These are phyloP conservation scores for Clarias pachynema DNA, from an alignment of 2,797 vertebrate species.

Conservation along the genomic window DNA sequence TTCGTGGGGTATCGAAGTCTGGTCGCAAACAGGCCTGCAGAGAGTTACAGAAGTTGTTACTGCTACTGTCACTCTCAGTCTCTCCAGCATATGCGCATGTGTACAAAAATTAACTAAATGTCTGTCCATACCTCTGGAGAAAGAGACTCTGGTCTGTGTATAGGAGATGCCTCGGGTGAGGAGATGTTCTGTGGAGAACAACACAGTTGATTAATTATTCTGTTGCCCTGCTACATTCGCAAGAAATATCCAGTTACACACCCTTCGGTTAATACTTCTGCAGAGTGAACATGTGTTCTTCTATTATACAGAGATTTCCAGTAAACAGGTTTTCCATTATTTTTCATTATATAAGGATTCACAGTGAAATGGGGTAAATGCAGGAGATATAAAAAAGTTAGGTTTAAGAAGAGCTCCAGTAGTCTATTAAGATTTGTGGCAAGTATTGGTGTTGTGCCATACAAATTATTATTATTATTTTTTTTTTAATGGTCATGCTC, in stretches of 20 bases:
- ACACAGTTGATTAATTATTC: background rate
- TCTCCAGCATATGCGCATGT: background rate
- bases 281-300: background rate
- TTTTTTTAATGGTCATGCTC: background rate
- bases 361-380: background rate
- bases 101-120: background rate
- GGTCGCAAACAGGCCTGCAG: slow-evolving; percentile 84
- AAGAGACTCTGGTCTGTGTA: slow-evolving; percentile 88
- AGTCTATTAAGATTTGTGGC: background rate
- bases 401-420: no score
- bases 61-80: background rate
- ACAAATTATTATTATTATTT: no score
- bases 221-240: background rate
- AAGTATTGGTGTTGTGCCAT: background rate
- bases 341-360: background rate
- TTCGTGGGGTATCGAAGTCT: slow-evolving; percentile 81
- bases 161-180: slow-evolving; percentile 91
- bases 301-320: background rate
- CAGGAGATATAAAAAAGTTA: background rate
- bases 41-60: background rate
- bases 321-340: background rate
- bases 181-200: slow-evolving; percentile 89
- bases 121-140: slow-evolving; percentile 86
- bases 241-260: background rate
- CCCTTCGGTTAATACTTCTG: background rate